A percentile compares a stretch with the other conserved stretches of the same genome.
phyloP scores from a whole-genome alignment of 2,888 invertebrate species.

The Ceramica pisi region DNA sequence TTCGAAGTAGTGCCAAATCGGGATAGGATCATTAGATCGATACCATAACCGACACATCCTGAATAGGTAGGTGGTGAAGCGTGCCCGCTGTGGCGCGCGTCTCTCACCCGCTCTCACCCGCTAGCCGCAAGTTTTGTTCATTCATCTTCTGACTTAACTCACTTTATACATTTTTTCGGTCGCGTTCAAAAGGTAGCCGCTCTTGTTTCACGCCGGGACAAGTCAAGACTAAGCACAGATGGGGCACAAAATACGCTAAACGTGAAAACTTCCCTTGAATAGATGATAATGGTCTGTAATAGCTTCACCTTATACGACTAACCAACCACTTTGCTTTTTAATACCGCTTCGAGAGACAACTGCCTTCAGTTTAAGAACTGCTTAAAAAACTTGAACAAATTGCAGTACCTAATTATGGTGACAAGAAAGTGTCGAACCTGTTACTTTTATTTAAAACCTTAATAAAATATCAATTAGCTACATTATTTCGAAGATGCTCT shows the following conservation, averaged over 20 bases:
- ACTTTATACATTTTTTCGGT: conserved; percentile 66
- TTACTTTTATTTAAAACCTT: conserved; percentile 36
- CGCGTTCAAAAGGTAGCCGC: conserved; percentile 70
- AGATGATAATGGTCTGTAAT: conserved; percentile 74
- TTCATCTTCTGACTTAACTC: conserved; percentile 78
- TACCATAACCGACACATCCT: conserved; percentile 89
- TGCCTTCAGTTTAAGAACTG: conserved; percentile 17
- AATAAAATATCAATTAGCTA: conserved; percentile 53
- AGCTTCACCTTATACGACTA: conserved; percentile 71
- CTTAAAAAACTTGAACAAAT: conserved; percentile 32
- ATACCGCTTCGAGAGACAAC: conserved; percentile 23
- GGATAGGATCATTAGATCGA: conserved; percentile 89
- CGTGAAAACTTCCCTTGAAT: conserved; percentile 69
- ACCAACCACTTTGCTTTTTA: conserved; percentile 60
- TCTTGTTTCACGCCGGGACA: conserved; percentile 57
- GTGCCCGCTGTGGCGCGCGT: conserved; percentile 78
- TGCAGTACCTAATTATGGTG: conserved; percentile 19
- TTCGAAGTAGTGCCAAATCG: conserved; percentile 83
- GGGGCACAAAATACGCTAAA: conserved; percentile 57
- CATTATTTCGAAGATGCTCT: conserved; percentile 35
- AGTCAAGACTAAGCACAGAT: conserved; percentile 54
- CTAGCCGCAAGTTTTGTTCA: conserved; percentile 79
- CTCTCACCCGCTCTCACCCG: conserved; percentile 67
- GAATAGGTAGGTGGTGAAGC: conserved; percentile 88
- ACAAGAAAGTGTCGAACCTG: conserved; percentile 38